Evolutionary conservation across 2,113 vertebrate species (phyloP).

Genomic region (Vulpes vulpes): DNA sequence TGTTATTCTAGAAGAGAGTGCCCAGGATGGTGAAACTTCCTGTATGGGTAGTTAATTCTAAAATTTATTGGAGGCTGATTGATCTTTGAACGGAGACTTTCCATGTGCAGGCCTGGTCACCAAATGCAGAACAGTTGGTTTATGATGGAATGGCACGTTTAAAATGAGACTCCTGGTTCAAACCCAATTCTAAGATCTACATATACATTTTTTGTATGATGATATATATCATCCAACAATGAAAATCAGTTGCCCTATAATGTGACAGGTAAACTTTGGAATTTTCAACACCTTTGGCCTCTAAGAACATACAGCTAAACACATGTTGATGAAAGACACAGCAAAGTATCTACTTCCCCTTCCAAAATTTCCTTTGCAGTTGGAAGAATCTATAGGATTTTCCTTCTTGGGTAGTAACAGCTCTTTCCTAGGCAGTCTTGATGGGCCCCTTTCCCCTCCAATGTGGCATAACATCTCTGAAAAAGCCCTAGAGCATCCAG

Average conservation of each 20-base stretch:
- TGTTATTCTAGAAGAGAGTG: not conserved
- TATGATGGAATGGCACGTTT: too few relatives aligned
- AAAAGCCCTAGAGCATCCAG: rapidly evolving
- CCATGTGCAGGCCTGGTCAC: not conserved
- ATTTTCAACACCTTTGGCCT: not conserved
- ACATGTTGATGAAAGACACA: not conserved
- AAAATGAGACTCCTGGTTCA: not conserved
- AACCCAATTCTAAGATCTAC: not conserved
- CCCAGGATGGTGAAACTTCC: too few relatives aligned
- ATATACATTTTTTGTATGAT: not conserved
- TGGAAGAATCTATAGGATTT: not conserved
- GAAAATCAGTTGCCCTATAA: not conserved
- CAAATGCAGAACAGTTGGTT: not conserved
- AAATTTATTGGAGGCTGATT: not conserved
- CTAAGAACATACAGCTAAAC: not conserved
- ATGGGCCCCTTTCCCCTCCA: not conserved
- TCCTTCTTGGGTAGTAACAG: not conserved
- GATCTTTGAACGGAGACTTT: not conserved
- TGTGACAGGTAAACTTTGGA: rapidly evolving
- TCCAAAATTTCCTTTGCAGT: too few relatives aligned
- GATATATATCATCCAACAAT: not conserved
- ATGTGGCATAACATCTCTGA: rapidly evolving
- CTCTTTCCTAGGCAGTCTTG: not conserved
- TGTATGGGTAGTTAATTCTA: rapidly evolving
- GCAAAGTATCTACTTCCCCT: not conserved